Percentiles rank a stretch among this genome's conserved stretches.
Conservation (phyloP, 53 echinoderm and acorn worm genomes). For the Antedon mediterranea region DNA sequence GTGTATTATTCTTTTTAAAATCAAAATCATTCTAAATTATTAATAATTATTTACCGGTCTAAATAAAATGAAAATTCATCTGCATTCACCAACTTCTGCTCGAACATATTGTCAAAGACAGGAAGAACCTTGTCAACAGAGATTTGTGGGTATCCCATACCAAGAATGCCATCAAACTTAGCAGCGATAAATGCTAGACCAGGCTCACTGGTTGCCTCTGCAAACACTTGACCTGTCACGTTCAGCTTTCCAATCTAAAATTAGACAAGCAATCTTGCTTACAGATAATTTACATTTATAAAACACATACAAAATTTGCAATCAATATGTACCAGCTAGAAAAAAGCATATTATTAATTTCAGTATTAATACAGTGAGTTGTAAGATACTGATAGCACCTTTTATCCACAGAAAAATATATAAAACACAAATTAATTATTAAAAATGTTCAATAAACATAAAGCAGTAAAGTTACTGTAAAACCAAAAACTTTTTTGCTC, state of each 20-base stretch:
- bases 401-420: too few species aligned
- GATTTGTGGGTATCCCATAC: constrained; percentile 67
- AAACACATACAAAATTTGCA: too few species aligned
- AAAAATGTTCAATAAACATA: too few species aligned
- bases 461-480: too few species aligned
- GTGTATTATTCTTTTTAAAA: too few species aligned
- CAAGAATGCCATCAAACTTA: constrained; percentile 86
- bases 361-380: too few species aligned
- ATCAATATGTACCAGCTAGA: too few species aligned
- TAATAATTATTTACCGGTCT: constrained; percentile 27
- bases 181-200: constrained; percentile 66
- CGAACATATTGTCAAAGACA: constrained; percentile 51
- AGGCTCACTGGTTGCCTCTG: constrained; percentile 55
- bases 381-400: too few species aligned
- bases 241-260: constrained; percentile 31
- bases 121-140: constrained; percentile 50
- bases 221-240: constrained; percentile 46
- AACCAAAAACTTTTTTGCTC: too few species aligned
- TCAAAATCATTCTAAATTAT: too few species aligned
- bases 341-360: too few species aligned
- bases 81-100: constrained; percentile 22
- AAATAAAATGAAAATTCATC: constrained; percentile 65
- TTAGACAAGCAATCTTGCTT: not conserved
- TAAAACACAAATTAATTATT: too few species aligned
- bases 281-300: not conserved